Percentiles rank a stretch among this genome's conserved stretches.
Conservation (phyloP, 2,113 vertebrate genomes). For the Sciurus niger region DNA sequence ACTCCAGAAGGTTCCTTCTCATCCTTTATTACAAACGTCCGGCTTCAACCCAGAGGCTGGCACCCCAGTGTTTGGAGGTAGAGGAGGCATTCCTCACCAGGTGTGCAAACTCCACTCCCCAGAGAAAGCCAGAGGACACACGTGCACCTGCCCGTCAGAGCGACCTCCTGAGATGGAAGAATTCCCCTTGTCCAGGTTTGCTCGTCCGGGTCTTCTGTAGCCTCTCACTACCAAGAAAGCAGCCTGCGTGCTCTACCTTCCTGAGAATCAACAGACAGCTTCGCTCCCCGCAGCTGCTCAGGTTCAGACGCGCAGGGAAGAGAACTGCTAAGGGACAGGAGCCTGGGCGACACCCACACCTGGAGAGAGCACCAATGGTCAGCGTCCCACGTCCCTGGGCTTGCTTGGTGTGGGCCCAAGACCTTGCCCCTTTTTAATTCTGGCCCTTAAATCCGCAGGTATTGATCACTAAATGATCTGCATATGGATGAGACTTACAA, state of each 20-base stretch:
- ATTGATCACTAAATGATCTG: conserved; percentile 45
- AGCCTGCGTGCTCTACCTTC: background rate
- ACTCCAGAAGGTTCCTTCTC: background rate
- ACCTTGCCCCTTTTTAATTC: conserved; percentile 24
- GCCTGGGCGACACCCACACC: background rate
- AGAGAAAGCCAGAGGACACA: background rate
- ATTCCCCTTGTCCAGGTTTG: too few relatives aligned
- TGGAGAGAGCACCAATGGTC: rapidly evolving
- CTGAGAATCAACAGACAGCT: background rate
- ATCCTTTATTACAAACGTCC: background rate
- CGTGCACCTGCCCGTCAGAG: too few relatives aligned
- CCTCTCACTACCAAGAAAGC: conserved; percentile 57
- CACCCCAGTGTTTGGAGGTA: background rate
- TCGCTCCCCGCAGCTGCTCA: background rate
- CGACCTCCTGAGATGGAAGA: rapidly evolving
- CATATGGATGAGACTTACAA: background rate
- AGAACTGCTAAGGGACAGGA: background rate
- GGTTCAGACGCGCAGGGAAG: background rate
- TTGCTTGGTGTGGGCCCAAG: background rate
- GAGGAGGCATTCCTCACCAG: background rate
- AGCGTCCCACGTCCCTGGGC: background rate
- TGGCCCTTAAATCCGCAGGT: conserved; percentile 9
- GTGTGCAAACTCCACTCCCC: too few relatives aligned
- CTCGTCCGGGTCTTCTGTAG: background rate
- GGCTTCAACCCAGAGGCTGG: background rate